Evolutionary conservation across 2,888 invertebrate species (phyloP).

Genomic region (Coenonympha arcania): DNA sequence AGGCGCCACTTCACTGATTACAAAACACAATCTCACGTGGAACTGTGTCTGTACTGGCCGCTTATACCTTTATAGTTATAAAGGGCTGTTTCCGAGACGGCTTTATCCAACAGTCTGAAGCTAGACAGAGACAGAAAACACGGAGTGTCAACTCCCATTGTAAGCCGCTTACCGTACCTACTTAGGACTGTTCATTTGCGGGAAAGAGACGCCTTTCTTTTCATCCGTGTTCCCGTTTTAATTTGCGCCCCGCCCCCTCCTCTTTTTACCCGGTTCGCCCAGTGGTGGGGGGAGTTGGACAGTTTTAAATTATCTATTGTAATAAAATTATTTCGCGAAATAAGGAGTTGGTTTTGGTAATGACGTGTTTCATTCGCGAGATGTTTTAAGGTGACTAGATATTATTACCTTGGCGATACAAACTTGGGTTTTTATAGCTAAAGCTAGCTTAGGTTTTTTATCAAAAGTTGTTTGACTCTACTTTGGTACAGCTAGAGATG

Average conservation of each 20-base stretch:
- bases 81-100: constrained; percentile 55
- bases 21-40: constrained; percentile 72
- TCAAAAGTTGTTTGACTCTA: background rate
- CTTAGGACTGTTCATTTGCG: constrained; percentile 69
- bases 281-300: constrained; percentile 67
- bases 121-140: constrained; percentile 48
- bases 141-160: constrained; percentile 61
- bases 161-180: constrained; percentile 66
- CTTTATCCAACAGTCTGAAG: constrained; percentile 42
- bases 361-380: constrained; percentile 69
- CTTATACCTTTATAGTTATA: constrained; percentile 63
- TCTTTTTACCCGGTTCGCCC: constrained; percentile 61
- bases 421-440: background rate
- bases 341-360: constrained; percentile 73
- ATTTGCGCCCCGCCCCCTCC: constrained; percentile 60
- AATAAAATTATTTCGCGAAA: constrained; percentile 72
- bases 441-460: background rate
- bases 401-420: background rate
- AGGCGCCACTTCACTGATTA: constrained; percentile 72
- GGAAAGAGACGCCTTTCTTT: constrained; percentile 58
- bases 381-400: constrained; percentile 38
- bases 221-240: constrained; percentile 47
- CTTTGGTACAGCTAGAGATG: background rate
- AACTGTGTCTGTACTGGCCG: constrained; percentile 49
- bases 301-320: constrained; percentile 75